Evolutionary conservation across 2,888 invertebrate genomes (phyloP), one percentile per base, ranked within the genome.

Genomic region (Lepidocyrtinus sp.): DNA sequence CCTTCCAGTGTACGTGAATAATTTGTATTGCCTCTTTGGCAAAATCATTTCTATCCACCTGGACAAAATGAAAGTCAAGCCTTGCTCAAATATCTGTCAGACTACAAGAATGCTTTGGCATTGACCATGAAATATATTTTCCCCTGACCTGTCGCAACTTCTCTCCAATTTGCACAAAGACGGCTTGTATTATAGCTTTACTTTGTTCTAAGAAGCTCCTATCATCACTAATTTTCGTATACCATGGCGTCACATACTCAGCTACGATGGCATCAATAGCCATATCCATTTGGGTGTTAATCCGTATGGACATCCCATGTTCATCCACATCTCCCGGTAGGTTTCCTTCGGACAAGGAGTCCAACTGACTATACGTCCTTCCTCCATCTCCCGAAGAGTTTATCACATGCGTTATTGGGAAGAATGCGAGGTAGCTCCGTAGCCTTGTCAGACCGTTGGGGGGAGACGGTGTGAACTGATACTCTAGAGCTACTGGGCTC

Each of bases 221-320:
- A 84, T 91, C 90, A 25, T 87, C 87, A 83, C 90, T 91, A 68
- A 91, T 89, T 82, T 89, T 88, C 68, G 87, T 87, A 82, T 91
- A 91, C 91, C 91, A 91, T 76, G 89, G 88, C 45, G 87, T 88
- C 71, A 91, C 88, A 84, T 89, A 90, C 81, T 89, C 89, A n/a
- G 87, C 84, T 68, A 91, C 89, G 73, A 91, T 90, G 72, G 90
- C 90, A 65, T 87, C 86, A 17, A 89, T 87, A 63, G 90, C 90
- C 86, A 74, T 59, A 65, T 85, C 84, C 59, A 83, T 82, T 74
- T 86, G 86, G 64, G 81, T 70, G 59, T 75, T 75, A 67, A 86
- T 70, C 19, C 82, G 76, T 17, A 76, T 27, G n/a, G 84, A 81
- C 36, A 83, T 72, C 26, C 82, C 84, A 59, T 81, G 75, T 19